phyloP scores from a whole-genome alignment of 2,888 invertebrate genomes.

The Microplitis manilae region DNA sequence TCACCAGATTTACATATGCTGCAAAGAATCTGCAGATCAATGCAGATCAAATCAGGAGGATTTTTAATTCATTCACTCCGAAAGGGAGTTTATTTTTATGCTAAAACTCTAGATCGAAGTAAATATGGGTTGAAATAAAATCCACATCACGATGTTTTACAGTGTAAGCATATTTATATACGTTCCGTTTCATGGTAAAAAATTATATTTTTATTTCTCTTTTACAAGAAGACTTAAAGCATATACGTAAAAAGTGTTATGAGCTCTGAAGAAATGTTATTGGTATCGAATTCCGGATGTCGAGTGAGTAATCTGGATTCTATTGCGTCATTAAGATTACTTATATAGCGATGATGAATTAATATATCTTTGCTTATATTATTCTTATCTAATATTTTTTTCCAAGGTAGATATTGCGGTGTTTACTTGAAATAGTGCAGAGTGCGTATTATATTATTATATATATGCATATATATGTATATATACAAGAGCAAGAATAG shows the following conservation, averaged over 20 bases:
- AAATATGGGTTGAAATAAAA: no score
- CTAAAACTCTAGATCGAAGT: no score
- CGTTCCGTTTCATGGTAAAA: neutral
- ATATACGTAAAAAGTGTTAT: neutral
- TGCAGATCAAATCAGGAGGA: no score
- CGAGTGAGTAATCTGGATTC: constrained; percentile 10
- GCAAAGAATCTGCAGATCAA: no score
- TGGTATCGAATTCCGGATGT: constrained; percentile 8
- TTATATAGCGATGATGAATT: neutral
- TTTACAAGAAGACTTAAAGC: neutral
- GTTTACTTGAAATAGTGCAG: neutral
- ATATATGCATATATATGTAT: neutral
- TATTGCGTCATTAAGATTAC: constrained; percentile 12
- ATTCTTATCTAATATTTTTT: neutral
- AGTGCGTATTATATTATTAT: neutral
- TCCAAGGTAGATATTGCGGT: neutral
- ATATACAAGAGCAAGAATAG: neutral
- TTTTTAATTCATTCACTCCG: neutral
- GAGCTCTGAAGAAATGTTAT: neutral
- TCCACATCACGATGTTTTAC: neutral
- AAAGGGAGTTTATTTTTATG: no score
- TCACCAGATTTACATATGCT: neutral
- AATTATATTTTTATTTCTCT: neutral
- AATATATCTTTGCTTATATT: constrained; percentile 5
- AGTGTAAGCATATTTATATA: neutral